Percentiles rank a stretch among this genome's conserved stretches.
Evolutionary conservation across 2,888 invertebrate species (phyloP).

Genomic region (Helobdella robusta): DNA sequence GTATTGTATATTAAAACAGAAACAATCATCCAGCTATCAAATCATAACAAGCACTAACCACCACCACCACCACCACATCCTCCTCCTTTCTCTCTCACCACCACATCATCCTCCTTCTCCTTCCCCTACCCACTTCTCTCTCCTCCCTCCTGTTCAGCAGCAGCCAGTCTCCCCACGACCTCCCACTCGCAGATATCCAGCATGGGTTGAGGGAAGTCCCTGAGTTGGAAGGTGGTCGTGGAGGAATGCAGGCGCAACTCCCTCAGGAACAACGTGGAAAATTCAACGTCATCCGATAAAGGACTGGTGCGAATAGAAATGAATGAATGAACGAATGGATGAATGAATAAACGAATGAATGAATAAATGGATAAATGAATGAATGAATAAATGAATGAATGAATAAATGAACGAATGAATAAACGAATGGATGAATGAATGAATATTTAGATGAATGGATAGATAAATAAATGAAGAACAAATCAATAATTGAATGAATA

Average conservation of each 20-base stretch:
- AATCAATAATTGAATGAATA: no score
- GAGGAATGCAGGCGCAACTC: constrained; percentile 69
- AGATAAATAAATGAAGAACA: no score
- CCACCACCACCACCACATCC: constrained; percentile 68
- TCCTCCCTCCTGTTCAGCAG: constrained; percentile 64
- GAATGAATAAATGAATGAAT: no score
- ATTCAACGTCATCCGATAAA: constrained; percentile 72
- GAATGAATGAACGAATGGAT: no score
- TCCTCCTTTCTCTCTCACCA: constrained; percentile 71
- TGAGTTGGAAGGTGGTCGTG: constrained; percentile 75
- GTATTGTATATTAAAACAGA: not conserved
- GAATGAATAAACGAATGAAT: no score
- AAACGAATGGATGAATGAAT: no score
- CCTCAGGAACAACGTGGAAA: constrained; percentile 85
- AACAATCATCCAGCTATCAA: not conserved
- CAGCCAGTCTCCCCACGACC: constrained; percentile 79
- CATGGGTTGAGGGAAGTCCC: constrained; percentile 91
- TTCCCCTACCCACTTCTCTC: constrained; percentile 20
- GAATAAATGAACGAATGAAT: no score
- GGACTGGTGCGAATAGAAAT: constrained; percentile 55
- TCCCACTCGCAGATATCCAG: constrained; percentile 71
- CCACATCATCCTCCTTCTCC: constrained; percentile 60
- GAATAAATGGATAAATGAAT: no score
- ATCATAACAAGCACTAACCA: constrained; percentile 68
- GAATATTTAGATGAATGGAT: no score